Evolutionary conservation across 2,888 invertebrate species (phyloP).

Genomic region (Synanthedon formicaeformis): DNA sequence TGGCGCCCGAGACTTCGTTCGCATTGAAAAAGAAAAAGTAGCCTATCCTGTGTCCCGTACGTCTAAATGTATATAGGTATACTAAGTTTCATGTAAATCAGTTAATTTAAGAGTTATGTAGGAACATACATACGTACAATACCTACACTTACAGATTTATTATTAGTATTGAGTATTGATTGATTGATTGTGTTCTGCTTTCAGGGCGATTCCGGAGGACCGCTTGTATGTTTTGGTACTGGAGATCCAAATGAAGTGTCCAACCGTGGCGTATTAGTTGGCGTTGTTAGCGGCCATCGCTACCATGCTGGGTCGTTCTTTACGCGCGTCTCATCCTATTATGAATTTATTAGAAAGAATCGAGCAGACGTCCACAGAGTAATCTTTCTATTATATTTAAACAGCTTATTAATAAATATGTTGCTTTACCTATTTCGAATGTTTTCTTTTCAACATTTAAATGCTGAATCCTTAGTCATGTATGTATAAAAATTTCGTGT

Average conservation of each 20-base stretch:
- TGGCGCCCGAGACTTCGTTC: too few species aligned
- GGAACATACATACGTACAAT: too few species aligned
- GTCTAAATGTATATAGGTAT: too few species aligned
- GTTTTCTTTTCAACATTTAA: neutral
- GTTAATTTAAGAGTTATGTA: too few species aligned
- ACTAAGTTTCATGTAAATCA: too few species aligned
- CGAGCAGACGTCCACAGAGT: neutral
- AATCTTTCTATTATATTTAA: neutral
- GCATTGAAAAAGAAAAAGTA: too few species aligned
- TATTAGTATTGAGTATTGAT: too few species aligned
- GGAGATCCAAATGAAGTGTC: conserved; percentile 21
- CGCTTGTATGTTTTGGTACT: conserved; percentile 31
- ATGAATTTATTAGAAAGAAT: conserved; percentile 13
- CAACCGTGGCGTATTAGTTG: conserved; percentile 27
- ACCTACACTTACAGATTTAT: too few species aligned
- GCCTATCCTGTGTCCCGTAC: too few species aligned
- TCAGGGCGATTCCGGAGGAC: conserved; percentile 51
- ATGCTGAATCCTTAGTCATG: too few species aligned
- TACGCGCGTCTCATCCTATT: conserved; percentile 21
- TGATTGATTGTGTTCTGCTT: conserved; percentile 1
- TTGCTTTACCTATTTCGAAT: neutral
- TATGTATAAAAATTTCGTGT: too few species aligned
- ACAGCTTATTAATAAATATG: neutral
- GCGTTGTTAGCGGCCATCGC: conserved; percentile 19
- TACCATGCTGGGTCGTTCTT: conserved; percentile 14